Evolutionary conservation across 2,797 vertebrate species (phyloP).

Genomic region (Cynopterus sphinx): DNA sequence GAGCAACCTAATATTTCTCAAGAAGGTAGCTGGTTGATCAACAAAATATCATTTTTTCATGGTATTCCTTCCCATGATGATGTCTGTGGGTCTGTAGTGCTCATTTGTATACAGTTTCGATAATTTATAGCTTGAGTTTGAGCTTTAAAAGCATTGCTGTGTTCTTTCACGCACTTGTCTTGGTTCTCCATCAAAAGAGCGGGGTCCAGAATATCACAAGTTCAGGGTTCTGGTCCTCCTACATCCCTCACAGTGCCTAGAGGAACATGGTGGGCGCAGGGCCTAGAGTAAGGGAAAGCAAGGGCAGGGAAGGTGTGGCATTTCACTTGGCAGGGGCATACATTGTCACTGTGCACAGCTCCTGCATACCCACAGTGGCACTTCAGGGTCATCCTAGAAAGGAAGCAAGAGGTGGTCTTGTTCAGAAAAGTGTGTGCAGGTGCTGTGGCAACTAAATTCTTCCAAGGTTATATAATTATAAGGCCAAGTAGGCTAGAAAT

Average conservation of each 20-base stretch:
- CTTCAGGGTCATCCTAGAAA: not conserved
- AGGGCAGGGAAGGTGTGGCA: fast-evolving
- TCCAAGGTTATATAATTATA: not conserved
- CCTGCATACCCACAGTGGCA: not conserved
- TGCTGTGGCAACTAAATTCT: not conserved
- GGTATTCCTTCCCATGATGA: not conserved
- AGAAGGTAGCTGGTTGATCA: not conserved
- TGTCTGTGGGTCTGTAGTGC: not conserved
- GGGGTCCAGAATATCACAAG: not conserved
- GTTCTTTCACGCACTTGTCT: not conserved
- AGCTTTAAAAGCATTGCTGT: not conserved
- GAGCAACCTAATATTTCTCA: not conserved
- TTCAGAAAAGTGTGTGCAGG: not conserved
- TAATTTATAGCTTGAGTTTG: not conserved
- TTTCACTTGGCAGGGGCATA: fast-evolving
- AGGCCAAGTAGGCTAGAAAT: not conserved
- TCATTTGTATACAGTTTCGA: not conserved
- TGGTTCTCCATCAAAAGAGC: not conserved
- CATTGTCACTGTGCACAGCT: not conserved
- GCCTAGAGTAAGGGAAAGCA: not conserved
- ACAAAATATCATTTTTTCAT: not conserved
- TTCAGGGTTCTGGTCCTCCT: not conserved
- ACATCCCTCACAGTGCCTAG: not conserved
- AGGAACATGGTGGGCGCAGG: fast-evolving
- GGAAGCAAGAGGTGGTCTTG: not conserved